A percentile compares a stretch with the other conserved stretches of the same genome.
Evolutionary conservation across 2,888 invertebrate genomes (phyloP).

Genomic region (Barypeithes pellucidus): DNA sequence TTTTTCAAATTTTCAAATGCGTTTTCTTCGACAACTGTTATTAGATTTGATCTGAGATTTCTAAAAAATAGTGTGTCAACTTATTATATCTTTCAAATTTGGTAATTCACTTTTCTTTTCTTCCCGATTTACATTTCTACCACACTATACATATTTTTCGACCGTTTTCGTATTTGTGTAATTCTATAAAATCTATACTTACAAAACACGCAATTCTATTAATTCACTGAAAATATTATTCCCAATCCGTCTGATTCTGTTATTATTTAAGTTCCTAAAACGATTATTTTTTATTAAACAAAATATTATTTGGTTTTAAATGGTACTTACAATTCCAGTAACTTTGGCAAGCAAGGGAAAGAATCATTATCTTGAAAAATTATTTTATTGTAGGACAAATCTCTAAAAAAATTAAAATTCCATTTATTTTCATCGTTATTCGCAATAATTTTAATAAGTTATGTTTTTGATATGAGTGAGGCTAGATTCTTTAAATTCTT

Average conservation of each 20-base stretch:
- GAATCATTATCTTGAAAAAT: conserved; percentile 31
- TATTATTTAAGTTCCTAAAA: conserved; percentile 50
- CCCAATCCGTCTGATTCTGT: conserved; percentile 41
- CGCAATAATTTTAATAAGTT: too few species aligned
- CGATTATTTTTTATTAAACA: not conserved
- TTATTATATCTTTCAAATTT: not conserved
- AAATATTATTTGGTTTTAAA: not conserved
- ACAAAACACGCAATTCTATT: conserved; percentile 44
- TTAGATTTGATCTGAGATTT: conserved; percentile 45
- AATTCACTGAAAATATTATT: conserved; percentile 45
- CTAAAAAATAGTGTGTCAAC: conserved; percentile 42
- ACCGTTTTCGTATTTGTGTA: too few species aligned
- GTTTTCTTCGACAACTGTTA: conserved; percentile 35
- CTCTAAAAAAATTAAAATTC: conserved; percentile 45
- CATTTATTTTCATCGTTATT: too few species aligned
- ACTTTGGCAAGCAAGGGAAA: conserved; percentile 50
- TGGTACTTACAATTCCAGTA: conserved; percentile 37
- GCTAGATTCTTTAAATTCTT: too few species aligned
- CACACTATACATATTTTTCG: too few species aligned
- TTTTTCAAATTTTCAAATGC: conserved; percentile 44
- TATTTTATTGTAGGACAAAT: conserved; percentile 46
- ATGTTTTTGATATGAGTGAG: too few species aligned
- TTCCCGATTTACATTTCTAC: too few species aligned
- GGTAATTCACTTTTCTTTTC: too few species aligned
- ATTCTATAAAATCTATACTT: conserved; percentile 34